These are phyloP conservation scores for Bucorvus abyssinicus DNA, from an alignment of 2,797 vertebrate genomes.

Conservation along the genomic window DNA sequence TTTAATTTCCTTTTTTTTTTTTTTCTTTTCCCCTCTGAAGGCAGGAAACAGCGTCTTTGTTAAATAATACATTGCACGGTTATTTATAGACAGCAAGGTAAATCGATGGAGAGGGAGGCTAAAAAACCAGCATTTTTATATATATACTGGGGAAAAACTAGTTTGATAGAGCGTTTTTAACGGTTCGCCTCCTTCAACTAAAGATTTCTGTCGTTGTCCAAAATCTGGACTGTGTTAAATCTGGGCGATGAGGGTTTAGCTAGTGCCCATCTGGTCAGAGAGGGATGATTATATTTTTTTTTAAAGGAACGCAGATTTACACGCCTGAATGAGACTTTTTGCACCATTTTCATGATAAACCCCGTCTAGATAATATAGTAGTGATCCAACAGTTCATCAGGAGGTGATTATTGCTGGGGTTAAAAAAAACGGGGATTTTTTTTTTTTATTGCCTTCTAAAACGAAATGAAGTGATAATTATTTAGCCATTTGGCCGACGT, in stretches of 20 bases:
- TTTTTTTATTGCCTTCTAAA: constrained; percentile 52
- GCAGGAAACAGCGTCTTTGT: not conserved
- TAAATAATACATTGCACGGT: constrained; percentile 45
- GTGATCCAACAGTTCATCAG: constrained; percentile 38
- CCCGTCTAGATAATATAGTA: constrained; percentile 36
- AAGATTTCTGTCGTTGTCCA: constrained; percentile 47
- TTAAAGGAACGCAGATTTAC: constrained; percentile 42
- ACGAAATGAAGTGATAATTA: constrained; percentile 68
- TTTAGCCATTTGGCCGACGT: constrained; percentile 38
- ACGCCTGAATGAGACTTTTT: constrained; percentile 50
- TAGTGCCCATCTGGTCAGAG: constrained; percentile 62
- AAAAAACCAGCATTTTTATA: not conserved
- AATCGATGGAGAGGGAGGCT: constrained; percentile 31
- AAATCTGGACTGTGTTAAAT: constrained; percentile 58
- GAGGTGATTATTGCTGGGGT: constrained; percentile 55
- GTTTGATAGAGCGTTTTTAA: constrained; percentile 40
- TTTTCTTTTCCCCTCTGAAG: not conserved
- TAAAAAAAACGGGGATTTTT: not conserved
- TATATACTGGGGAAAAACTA: not conserved
- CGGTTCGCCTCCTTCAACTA: constrained; percentile 37
- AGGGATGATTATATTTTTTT: constrained; percentile 20
- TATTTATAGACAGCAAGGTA: constrained; percentile 51
- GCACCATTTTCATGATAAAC: constrained; percentile 53
- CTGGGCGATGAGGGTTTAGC: constrained; percentile 53
- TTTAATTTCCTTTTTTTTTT: not conserved